Evolutionary conservation across 2,888 invertebrate species (phyloP), one percentile per base, ranked within the genome.

Genomic region (Drosophila infuscata): DNA sequence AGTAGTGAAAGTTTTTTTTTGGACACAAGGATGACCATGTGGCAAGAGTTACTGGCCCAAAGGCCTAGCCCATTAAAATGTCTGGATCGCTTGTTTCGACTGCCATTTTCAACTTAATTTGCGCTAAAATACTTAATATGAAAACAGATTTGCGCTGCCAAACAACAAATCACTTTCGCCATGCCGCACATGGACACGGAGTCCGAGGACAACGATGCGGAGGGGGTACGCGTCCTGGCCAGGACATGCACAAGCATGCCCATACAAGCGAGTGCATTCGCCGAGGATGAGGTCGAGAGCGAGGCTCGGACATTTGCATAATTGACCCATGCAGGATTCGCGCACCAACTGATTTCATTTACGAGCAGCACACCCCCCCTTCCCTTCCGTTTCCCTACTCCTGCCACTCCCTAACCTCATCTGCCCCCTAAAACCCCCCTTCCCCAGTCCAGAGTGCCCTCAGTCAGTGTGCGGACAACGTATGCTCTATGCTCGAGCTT

Each of bases 241-340:
- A 60, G 60, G 60, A 60, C 66, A 57, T 52, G 48, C 38, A 33
- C 25, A 60, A 36, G 64, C 33, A 49, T 73, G 48, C 53, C 49
- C 36, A 41, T 29, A 36, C 20, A 29, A 15, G 46, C 46, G 46
- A 46, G 25, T 46, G 46, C 46, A 46, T 46, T 32, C 17, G 58
- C 25, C 43, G 59, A 29, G 36, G 54, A 48, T 48, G 61, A 20
- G 36, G 33, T 11, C 70, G 48, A 76, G 46, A 51, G 48, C 59
- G 56, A 58, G 79, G 75, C 78, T 74, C 32, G 79, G 70, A 79
- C 83, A 92, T 92, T 92, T 91, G 91, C 92, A 92, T 92, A 92
- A 92, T 92, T 92, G 92, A 92, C 92, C 92, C 92, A 92, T 92
- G 88, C 88, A 86, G 87, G 90, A 91, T 90, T 89, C 89, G 88